A percentile compares a stretch with the other conserved stretches of the same genome.
These are phyloP conservation scores for Diplodus sargus DNA, from an alignment of 2,797 vertebrate species.

Conservation along the genomic window DNA sequence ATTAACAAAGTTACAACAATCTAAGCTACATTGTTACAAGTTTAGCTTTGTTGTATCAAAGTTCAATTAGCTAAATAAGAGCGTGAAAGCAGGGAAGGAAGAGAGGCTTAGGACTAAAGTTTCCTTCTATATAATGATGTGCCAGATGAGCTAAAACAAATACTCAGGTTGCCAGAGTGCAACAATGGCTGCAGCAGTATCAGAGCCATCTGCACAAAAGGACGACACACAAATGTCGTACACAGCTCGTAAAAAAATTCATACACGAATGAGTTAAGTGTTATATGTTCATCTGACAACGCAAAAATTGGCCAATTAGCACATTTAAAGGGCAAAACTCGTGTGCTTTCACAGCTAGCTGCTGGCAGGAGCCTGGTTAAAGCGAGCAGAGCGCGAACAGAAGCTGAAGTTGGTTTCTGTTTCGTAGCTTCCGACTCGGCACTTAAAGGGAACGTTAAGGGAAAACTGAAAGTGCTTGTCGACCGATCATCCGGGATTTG, in stretches of 20 bases:
- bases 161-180: slow-evolving; percentile 1
- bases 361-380: not conserved
- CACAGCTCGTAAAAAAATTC: not conserved
- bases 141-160: not conserved
- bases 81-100: slow-evolving; percentile 52
- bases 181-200: not conserved
- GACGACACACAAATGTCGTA: not conserved
- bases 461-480: too few relatives aligned
- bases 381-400: not conserved
- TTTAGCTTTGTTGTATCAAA: slow-evolving; percentile 21
- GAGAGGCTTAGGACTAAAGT: slow-evolving; percentile 34
- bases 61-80: slow-evolving; percentile 30
- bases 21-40: slow-evolving; percentile 13
- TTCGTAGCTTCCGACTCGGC: too few relatives aligned
- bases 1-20: slow-evolving; percentile 43
- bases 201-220: not conserved
- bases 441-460: too few relatives aligned
- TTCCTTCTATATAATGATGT: not conserved
- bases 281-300: not conserved
- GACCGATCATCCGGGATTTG: too few relatives aligned
- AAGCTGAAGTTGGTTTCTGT: too few relatives aligned
- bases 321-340: not conserved
- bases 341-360: not conserved
- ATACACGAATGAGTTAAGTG: not conserved
- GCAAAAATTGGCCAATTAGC: not conserved